phyloP scores from a whole-genome alignment of 92 coral and sea anemone genomes.

The Pocillopora grandis region DNA sequence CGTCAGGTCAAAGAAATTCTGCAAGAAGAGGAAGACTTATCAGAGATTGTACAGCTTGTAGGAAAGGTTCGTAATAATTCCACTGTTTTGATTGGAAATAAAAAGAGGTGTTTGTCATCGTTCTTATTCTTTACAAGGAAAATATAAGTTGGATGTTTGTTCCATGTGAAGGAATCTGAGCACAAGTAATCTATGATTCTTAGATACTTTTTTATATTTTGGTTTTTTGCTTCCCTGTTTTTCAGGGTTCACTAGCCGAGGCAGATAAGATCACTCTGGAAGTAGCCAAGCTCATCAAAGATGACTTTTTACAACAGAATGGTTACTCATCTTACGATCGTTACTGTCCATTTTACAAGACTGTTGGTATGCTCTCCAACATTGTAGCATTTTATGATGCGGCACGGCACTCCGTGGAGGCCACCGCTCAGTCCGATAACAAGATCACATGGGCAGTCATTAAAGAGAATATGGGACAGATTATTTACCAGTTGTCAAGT shows the following conservation, averaged over 20 bases:
- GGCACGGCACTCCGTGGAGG: constrained; percentile 97
- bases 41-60: constrained; percentile 98
- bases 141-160: too few species aligned
- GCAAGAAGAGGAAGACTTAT: constrained; percentile 97
- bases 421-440: constrained; percentile 98
- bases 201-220: neutral
- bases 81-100: too few species aligned
- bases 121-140: too few species aligned
- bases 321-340: constrained; percentile 98
- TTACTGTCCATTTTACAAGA: constrained; percentile 97
- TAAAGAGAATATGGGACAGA: constrained; percentile 95
- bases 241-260: constrained; percentile 95
- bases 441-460: constrained; percentile 97
- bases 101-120: too few species aligned
- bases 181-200: too few species aligned
- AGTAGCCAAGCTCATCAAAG: constrained; percentile 96
- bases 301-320: constrained; percentile 96
- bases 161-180: too few species aligned
- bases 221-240: neutral
- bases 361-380: constrained; percentile 95
- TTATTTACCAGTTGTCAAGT: constrained; percentile 81
- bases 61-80: constrained; percentile 77
- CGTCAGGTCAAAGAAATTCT: constrained; percentile 92
- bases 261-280: constrained; percentile 96
- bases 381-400: constrained; percentile 89